phyloP scores from a whole-genome alignment of 2,113 vertebrate genomes.

The Scatophagus argus region DNA sequence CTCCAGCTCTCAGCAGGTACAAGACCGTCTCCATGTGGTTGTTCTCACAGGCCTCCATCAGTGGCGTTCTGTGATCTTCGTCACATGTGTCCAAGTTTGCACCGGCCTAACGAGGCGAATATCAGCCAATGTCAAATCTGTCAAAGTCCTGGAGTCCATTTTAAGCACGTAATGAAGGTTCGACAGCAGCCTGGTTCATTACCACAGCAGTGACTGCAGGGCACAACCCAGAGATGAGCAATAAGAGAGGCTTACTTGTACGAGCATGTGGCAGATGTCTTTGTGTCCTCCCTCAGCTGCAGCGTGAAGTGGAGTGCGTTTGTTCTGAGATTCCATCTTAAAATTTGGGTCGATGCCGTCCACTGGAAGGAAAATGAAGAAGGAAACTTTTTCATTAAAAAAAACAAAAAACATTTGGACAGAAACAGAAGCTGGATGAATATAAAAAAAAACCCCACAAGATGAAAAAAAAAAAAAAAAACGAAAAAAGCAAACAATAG shows the following conservation, averaged over 20 bases:
- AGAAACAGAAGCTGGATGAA: background rate
- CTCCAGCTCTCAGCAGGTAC: slow-evolving; percentile 96
- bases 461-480: background rate
- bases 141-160: background rate
- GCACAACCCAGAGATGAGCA: background rate
- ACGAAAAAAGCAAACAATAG: background rate
- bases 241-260: slow-evolving; percentile 84
- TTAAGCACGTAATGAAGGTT: background rate
- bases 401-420: background rate
- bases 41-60: slow-evolving; percentile 99
- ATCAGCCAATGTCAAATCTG: background rate
- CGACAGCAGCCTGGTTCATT: background rate
- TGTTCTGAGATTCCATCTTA: slow-evolving; percentile 96
- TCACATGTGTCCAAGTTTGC: slow-evolving; percentile 97
- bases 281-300: slow-evolving; percentile 93
- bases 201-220: background rate
- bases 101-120: slow-evolving; percentile 87
- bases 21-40: slow-evolving; percentile 94
- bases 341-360: slow-evolving; percentile 99
- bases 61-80: slow-evolving; percentile 94
- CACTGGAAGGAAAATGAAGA: slow-evolving; percentile 80
- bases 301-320: slow-evolving; percentile 93
- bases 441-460: background rate
- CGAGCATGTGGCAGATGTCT: slow-evolving; percentile 97
- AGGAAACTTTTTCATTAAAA: background rate